phyloP scores from a whole-genome alignment of 2,888 invertebrate genomes.

The Ophioninae sp. region DNA sequence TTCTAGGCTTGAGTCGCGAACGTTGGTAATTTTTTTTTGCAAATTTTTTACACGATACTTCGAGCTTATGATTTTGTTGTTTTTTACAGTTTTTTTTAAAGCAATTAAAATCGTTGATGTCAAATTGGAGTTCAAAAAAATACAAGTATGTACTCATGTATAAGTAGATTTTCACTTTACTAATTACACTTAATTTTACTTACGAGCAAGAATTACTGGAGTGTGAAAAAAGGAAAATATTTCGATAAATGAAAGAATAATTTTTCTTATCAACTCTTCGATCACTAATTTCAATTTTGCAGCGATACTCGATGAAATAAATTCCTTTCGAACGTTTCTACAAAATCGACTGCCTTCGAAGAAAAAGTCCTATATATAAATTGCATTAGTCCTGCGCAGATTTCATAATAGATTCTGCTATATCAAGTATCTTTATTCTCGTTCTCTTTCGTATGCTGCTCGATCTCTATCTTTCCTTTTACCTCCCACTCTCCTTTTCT shows the following conservation, averaged over 20 bases:
- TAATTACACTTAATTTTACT: neutral
- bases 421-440: slow-evolving; percentile 14
- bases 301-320: neutral
- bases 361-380: slow-evolving; percentile 8
- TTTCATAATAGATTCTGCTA: slow-evolving; percentile 24
- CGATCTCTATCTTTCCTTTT: neutral
- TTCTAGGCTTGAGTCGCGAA: neutral
- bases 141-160: no score
- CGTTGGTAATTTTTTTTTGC: neutral
- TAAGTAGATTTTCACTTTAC: neutral
- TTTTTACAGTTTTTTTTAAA: no score
- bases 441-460: neutral
- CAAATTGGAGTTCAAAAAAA: no score
- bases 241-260: neutral
- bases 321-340: neutral
- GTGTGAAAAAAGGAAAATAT: neutral
- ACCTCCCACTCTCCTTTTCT: neutral
- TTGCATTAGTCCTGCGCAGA: slow-evolving; percentile 7
- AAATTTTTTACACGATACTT: no score
- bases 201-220: neutral
- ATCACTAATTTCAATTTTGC: neutral
- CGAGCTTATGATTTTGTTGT: no score
- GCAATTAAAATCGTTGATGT: no score
- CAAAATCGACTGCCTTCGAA: neutral
- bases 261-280: neutral